Percentiles rank a stretch among this genome's conserved stretches.
Evolutionary conservation across 2,888 invertebrate genomes (phyloP).

Genomic region (Heteropelma amictum): DNA sequence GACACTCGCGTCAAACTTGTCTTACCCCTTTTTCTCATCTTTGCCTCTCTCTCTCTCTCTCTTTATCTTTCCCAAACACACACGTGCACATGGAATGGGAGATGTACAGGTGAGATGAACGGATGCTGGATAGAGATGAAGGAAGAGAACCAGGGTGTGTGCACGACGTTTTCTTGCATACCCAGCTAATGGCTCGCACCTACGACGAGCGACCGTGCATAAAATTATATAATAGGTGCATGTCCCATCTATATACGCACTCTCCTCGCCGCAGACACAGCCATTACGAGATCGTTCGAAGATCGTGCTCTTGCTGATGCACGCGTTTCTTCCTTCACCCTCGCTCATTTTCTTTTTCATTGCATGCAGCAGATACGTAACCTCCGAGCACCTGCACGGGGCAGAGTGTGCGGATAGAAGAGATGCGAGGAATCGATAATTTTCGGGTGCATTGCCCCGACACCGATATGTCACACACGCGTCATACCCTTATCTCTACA

Average conservation of each 20-base stretch:
- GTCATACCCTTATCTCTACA: conserved; percentile 4
- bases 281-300: conserved; percentile 22
- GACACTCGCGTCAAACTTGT: conserved; percentile 8
- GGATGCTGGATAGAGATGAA: conserved; percentile 21
- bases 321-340: conserved; percentile 24
- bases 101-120: neutral
- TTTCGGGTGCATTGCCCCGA: conserved; percentile 12
- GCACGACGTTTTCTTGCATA: conserved; percentile 50
- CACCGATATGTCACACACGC: neutral
- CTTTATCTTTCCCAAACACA: neutral
- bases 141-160: conserved; percentile 27
- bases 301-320: conserved; percentile 16
- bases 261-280: neutral
- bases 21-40: neutral
- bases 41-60: neutral
- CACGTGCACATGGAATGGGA: neutral
- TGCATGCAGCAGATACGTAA: neutral
- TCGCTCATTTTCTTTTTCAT: neutral
- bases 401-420: neutral
- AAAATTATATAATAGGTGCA: conserved; percentile 52
- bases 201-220: conserved; percentile 57
- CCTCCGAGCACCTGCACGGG: conserved; percentile 1
- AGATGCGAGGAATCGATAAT: conserved; percentile 24
- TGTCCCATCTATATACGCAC: conserved; percentile 29
- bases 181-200: conserved; percentile 57